A percentile compares a stretch with the other conserved stretches of the same genome.
phyloP scores from a whole-genome alignment of 2,113 vertebrate genomes.

The Notothenia rossii region DNA sequence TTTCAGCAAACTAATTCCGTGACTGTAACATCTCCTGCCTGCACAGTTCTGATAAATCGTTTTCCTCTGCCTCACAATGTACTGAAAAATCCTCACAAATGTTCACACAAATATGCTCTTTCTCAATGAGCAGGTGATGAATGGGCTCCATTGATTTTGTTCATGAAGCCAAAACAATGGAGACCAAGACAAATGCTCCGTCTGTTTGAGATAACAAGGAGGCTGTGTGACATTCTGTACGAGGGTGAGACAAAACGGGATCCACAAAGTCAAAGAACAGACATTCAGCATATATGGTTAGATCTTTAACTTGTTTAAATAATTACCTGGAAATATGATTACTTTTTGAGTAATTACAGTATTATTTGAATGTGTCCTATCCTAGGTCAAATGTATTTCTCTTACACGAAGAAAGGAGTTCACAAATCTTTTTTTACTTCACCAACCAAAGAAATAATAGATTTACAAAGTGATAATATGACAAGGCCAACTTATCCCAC shows the following conservation, averaged over 20 bases:
- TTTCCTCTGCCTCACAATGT: conserved; percentile 27
- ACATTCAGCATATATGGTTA: neutral
- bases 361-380: too few species aligned
- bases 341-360: too few species aligned
- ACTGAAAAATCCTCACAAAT: conserved; percentile 58
- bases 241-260: neutral
- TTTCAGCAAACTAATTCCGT: conserved; percentile 61
- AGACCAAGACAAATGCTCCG: conserved; percentile 69
- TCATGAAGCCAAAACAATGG: conserved; percentile 69
- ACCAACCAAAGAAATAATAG: too few species aligned
- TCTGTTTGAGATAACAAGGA: conserved; percentile 56
- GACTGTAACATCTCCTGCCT: conserved; percentile 49
- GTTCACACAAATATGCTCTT: conserved; percentile 72
- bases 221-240: conserved; percentile 15
- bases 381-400: too few species aligned
- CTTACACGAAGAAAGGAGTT: too few species aligned
- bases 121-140: conserved; percentile 73
- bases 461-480: too few species aligned
- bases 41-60: conserved; percentile 69
- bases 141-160: conserved; percentile 71
- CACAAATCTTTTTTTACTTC: too few species aligned
- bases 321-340: too few species aligned
- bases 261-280: conserved; percentile 21
- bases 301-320: neutral
- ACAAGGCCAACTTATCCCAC: neutral